Evolutionary conservation across 2,113 vertebrate genomes (phyloP), one percentile per base, ranked within the genome.

Genomic region (Elephas maximus): DNA sequence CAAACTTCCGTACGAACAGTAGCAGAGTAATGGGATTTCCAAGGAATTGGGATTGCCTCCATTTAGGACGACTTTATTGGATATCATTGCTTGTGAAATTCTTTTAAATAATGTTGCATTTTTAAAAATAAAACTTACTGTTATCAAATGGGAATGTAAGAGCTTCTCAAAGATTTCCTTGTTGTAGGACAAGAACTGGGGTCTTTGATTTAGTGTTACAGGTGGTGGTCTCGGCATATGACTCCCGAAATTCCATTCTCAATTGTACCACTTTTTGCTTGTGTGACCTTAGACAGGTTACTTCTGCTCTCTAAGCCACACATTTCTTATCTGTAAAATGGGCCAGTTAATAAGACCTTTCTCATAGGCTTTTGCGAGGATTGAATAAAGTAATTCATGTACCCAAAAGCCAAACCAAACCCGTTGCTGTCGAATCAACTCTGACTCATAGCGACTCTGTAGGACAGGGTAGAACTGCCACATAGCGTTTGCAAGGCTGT

Each of bases 41-140:
- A 87, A 83, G 18, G 4, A 28, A n/a, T 37, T 92, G 20, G 53
- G 53, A 57, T 57, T 92, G 24, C 8, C 21, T 62, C 14, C 53
- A 73, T 41, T 78, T 84, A 77, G 53, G 48, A 53, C 15, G 90
- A 88, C 67, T 45, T 89, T 78, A 12, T 76, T 6, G 53, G 6
- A 80, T 93, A n/a, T 37, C 20, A 41, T 95, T 82, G 24, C 85
- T 11, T 44, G 44, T 88, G 8, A 95, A 93, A 74, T 33, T 63
- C 51, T 78, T 93, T 90, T 37, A 90, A 95, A 81, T 94, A 92
- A 62, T 33, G 14, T 62, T 96, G 23, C 5, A 67, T 57, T 53
- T 51, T 88, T 93, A 86, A 80, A 79, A 88, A 73, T 37, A 79
- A 3, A 53, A 1, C 5, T 87, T 78, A 53, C 85, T 79, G 83